phyloP scores from a whole-genome alignment of 2,888 invertebrate genomes.

The Spilarctia lutea region DNA sequence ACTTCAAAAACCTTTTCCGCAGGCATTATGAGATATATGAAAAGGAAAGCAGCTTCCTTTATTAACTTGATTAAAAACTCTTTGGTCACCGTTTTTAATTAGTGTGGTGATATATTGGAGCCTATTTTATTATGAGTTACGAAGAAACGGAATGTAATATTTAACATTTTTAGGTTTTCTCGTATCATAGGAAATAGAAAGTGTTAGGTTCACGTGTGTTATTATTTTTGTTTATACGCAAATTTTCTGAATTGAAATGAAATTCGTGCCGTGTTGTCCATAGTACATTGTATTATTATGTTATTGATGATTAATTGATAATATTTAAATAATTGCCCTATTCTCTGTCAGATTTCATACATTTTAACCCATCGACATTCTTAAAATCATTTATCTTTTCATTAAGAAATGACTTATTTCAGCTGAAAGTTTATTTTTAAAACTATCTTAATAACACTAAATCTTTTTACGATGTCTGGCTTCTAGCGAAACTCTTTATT shows the following conservation, averaged over 20 bases:
- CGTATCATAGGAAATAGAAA: not conserved
- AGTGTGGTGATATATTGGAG: conserved; percentile 24
- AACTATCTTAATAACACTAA: not conserved
- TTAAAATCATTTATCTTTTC: too few species aligned
- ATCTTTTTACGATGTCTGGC: conserved; percentile 2
- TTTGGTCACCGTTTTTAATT: conserved; percentile 35
- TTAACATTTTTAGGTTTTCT: not conserved
- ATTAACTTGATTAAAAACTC: conserved; percentile 41
- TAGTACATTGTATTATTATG: too few species aligned
- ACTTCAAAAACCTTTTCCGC: conserved; percentile 66
- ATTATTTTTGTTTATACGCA: too few species aligned
- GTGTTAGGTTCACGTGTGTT: not conserved
- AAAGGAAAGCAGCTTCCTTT: conserved; percentile 50
- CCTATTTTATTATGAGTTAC: not conserved
- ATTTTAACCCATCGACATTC: too few species aligned
- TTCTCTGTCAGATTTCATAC: too few species aligned
- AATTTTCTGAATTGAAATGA: too few species aligned
- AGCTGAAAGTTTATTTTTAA: not conserved
- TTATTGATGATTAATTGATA: too few species aligned
- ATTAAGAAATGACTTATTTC: too few species aligned
- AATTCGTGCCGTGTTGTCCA: too few species aligned
- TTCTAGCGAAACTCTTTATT: too few species aligned
- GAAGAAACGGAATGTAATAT: conserved; percentile 19
- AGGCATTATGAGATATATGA: conserved; percentile 59
- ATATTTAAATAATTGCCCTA: too few species aligned